Conservation (phyloP, 2,113 vertebrate species). For the Nansenia antarctica region DNA sequence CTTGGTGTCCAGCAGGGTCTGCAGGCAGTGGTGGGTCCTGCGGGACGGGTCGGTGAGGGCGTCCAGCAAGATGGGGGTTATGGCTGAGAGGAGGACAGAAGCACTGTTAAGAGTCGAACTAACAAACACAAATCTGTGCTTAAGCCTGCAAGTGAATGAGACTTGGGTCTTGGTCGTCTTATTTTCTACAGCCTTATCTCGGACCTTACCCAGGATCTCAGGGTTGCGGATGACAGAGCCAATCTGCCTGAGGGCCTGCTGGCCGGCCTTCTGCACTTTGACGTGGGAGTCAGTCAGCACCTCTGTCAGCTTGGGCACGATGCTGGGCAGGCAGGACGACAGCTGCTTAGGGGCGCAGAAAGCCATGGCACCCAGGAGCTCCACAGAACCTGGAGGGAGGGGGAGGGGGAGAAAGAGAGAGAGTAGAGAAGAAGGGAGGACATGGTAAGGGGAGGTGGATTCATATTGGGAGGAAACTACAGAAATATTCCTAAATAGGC, state of each 20-base stretch:
- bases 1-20: slow-evolving; percentile 95
- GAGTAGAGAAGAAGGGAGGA: background rate
- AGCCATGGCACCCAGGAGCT: slow-evolving; percentile 95
- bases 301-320: slow-evolving; percentile 96
- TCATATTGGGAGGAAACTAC: background rate
- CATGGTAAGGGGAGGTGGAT: background rate
- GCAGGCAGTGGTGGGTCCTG: slow-evolving; percentile 93
- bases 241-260: slow-evolving; percentile 94
- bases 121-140: background rate
- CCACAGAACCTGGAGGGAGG: slow-evolving; percentile 85
- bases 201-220: slow-evolving; percentile 88
- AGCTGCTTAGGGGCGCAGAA: slow-evolving; percentile 97
- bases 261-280: slow-evolving; percentile 97
- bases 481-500: no score
- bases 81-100: slow-evolving; percentile 74
- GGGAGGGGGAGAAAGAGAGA: background rate
- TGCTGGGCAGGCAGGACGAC: slow-evolving; percentile 96
- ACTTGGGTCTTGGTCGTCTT: background rate
- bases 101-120: background rate
- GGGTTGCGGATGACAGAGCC: slow-evolving; percentile 98
- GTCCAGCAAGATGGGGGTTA: slow-evolving; percentile 92
- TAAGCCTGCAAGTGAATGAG: background rate
- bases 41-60: slow-evolving; percentile 94
- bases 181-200: background rate
- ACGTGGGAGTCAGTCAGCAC: slow-evolving; percentile 97